A percentile compares a stretch with the other conserved stretches of the same genome.
phyloP scores from a whole-genome alignment of 2,113 vertebrate genomes.

The Candoia aspera region DNA sequence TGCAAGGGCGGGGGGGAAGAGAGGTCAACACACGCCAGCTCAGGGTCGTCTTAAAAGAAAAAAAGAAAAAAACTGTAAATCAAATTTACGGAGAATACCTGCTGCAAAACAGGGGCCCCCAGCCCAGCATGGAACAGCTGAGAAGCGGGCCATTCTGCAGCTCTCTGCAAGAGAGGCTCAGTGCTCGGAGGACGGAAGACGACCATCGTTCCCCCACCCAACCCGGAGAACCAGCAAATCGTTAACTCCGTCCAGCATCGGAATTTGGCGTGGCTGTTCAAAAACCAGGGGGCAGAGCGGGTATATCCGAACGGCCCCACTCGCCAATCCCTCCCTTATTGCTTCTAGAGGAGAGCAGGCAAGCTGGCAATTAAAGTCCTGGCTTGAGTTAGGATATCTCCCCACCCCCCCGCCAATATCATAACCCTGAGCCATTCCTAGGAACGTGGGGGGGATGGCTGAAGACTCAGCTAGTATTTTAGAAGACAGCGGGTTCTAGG shows the following conservation, averaged over 20 bases:
- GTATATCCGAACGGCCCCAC: background rate
- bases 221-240: background rate
- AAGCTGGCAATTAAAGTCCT: background rate
- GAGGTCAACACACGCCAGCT: slow-evolving; percentile 79
- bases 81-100: slow-evolving; percentile 41
- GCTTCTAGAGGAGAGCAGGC: background rate
- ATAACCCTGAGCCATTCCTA: background rate
- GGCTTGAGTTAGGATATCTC: too few species aligned
- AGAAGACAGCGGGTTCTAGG: too few species aligned
- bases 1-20: slow-evolving; percentile 79
- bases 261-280: background rate
- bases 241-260: too few species aligned
- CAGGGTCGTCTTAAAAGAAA: slow-evolving; percentile 39
- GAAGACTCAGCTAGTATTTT: too few species aligned
- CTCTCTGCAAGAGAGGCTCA: background rate
- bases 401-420: too few species aligned
- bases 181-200: background rate
- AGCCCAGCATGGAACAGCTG: slow-evolving; percentile 40
- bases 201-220: too few species aligned
- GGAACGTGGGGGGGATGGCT: background rate
- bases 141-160: background rate
- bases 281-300: too few species aligned
- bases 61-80: slow-evolving; percentile 69
- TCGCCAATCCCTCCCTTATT: background rate
- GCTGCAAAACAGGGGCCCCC: slow-evolving; percentile 40